phyloP scores from a whole-genome alignment of 2,888 invertebrate genomes.

The Lasioglossum leucozonium region DNA sequence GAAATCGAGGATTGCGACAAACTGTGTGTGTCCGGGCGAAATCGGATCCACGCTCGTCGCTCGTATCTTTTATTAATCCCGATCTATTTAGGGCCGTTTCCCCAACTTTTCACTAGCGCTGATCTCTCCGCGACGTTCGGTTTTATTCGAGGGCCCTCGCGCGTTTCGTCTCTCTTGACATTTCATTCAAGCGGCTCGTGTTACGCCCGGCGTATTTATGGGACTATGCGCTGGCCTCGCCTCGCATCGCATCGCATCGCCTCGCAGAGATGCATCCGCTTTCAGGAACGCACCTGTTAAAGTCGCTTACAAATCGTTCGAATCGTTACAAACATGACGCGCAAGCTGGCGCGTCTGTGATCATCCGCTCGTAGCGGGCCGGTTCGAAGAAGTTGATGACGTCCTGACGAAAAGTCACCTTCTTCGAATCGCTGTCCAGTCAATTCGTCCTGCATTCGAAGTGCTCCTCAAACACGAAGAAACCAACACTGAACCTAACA shows the following conservation, averaged over 20 bases:
- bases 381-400: neutral
- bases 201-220: constrained; percentile 32
- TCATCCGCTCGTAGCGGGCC: neutral
- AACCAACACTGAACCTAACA: no score
- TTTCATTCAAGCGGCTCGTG: constrained; percentile 40
- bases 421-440: neutral
- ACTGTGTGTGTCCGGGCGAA: constrained; percentile 35
- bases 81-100: constrained; percentile 15
- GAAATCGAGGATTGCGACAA: constrained; percentile 70
- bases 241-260: neutral
- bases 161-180: constrained; percentile 1
- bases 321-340: constrained; percentile 17
- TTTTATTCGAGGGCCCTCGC: neutral
- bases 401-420: neutral
- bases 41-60: constrained; percentile 23
- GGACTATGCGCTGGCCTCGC: neutral
- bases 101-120: constrained; percentile 5
- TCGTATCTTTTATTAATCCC: neutral
- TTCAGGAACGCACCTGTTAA: constrained; percentile 41
- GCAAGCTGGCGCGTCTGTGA: neutral
- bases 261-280: neutral
- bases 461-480: neutral
- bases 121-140: neutral
- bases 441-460: neutral
- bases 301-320: constrained; percentile 21